Evolutionary conservation across 2,113 vertebrate genomes (phyloP).

Genomic region (Syngnathoides biaculeatus): DNA sequence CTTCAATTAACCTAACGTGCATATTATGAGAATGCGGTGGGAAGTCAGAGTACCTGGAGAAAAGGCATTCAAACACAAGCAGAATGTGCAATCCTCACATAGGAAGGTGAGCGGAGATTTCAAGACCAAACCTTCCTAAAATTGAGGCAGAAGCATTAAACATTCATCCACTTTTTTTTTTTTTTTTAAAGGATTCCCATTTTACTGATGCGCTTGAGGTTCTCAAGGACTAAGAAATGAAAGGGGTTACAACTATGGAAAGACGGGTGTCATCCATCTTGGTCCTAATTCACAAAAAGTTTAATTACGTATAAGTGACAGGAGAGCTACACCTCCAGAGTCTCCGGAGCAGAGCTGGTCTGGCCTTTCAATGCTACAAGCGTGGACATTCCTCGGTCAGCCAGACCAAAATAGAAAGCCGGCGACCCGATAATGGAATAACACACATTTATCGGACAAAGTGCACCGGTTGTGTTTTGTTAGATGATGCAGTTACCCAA

Average conservation of each 20-base stretch:
- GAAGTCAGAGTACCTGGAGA: too few species aligned
- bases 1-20: too few species aligned
- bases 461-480: constrained; percentile 22
- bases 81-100: too few species aligned
- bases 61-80: too few species aligned
- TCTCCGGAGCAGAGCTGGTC: constrained; percentile 24
- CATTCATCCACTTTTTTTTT: not conserved
- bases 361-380: constrained; percentile 54
- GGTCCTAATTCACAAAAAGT: constrained; percentile 28
- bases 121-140: too few species aligned
- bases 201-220: not conserved
- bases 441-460: constrained; percentile 33
- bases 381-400: constrained; percentile 43
- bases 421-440: constrained; percentile 50
- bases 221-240: constrained; percentile 17
- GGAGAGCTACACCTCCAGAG: constrained; percentile 13
- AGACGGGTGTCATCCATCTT: constrained; percentile 33
- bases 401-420: constrained; percentile 49
- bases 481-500: constrained; percentile 5
- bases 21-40: too few species aligned
- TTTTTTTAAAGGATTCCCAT: not conserved
- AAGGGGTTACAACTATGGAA: constrained; percentile 20
- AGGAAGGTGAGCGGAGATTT: too few species aligned
- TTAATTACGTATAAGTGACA: constrained; percentile 53
- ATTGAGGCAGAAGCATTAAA: not conserved